Evolutionary conservation across 2,113 vertebrate species (phyloP).

Genomic region (Cygnus buccinator): DNA sequence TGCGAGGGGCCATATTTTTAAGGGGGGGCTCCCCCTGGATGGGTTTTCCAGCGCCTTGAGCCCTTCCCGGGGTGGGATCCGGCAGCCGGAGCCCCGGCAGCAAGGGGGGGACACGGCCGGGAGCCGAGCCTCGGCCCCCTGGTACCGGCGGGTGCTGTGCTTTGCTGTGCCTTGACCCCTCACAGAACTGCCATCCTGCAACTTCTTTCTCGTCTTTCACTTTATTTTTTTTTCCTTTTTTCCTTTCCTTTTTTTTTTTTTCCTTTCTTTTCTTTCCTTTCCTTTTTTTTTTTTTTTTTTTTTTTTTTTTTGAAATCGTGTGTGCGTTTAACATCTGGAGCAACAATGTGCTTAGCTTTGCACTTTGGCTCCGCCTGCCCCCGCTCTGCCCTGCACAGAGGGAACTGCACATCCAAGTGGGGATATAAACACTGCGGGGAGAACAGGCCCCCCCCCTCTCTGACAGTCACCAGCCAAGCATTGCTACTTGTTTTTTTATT

Average conservation of each 20-base stretch:
- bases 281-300: too few species aligned
- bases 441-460: background rate
- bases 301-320: background rate
- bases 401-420: background rate
- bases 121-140: background rate
- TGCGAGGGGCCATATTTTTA: background rate
- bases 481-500: background rate
- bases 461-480: background rate
- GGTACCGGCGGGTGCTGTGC: background rate
- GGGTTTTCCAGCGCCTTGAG: background rate
- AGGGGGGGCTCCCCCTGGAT: background rate
- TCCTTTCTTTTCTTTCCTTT: background rate
- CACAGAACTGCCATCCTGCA: background rate
- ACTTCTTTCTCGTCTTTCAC: background rate
- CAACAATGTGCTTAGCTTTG: slow-evolving; percentile 33
- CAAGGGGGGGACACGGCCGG: background rate
- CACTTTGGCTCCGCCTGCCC: background rate
- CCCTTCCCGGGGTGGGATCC: fast-evolving
- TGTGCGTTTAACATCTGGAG: slow-evolving; percentile 29
- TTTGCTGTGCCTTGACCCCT: background rate
- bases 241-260: background rate
- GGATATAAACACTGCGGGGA: fast-evolving
- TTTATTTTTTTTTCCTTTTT: background rate
- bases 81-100: background rate
- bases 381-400: background rate